These are phyloP conservation scores for Hyppa rectilinea DNA, from an alignment of 2,888 invertebrate species.

Conservation along the genomic window DNA sequence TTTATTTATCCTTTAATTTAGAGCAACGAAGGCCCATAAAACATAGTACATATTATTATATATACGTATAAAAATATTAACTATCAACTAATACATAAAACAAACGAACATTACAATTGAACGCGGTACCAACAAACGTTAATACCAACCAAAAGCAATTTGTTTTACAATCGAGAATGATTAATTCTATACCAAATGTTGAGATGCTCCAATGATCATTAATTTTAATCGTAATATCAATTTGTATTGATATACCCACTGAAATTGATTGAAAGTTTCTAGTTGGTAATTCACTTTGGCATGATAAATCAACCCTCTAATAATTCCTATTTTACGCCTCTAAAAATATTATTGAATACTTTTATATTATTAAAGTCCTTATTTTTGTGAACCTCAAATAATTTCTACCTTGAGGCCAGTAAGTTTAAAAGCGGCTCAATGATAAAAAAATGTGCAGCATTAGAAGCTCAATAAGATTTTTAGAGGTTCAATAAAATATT, in stretches of 20 bases:
- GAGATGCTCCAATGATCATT: constrained; percentile 44
- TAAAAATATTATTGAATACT: no score
- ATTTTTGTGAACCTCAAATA: background rate
- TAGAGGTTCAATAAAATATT: background rate
- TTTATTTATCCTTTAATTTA: no score
- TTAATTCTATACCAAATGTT: constrained; percentile 54
- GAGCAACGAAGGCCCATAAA: no score
- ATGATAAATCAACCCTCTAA: background rate
- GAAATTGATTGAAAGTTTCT: constrained; percentile 41
- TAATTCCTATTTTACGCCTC: no score
- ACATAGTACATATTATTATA: no score
- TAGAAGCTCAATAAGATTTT: background rate
- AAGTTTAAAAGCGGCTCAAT: background rate
- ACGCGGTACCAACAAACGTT: constrained; percentile 28
- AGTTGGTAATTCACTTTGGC: constrained; percentile 32
- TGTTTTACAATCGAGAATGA: constrained; percentile 52
- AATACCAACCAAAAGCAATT: constrained; percentile 29
- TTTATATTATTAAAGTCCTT: background rate
- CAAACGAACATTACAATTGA: constrained; percentile 18
- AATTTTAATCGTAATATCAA: constrained; percentile 42
- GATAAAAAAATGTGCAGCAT: background rate
- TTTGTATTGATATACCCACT: constrained; percentile 32
- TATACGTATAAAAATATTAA: no score
- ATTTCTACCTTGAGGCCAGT: background rate
- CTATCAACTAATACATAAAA: no score